Base-by-base conservation (phyloP, 2,113 vertebrate species). In the Columba janthina region DNA sequence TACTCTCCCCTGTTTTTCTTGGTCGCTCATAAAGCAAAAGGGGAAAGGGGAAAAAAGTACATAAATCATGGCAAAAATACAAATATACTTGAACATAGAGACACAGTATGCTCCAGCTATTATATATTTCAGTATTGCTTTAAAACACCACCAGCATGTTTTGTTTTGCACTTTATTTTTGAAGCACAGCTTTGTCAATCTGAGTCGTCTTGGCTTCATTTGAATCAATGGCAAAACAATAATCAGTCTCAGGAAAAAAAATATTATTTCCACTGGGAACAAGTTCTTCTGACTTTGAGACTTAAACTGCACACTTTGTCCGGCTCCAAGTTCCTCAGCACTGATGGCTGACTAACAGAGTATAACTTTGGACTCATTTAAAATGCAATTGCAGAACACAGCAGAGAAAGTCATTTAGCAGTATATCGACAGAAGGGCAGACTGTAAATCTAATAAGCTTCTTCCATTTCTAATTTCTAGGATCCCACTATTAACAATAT, bases 201-300 rank as follows among this genome's bases (percentile, higher is more conserved):
- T 90, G 76, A 90, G 70, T 66, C 40, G 64, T 93, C 72, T 95
- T 95, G 93, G 93, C 79, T 95, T 34, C n/a, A n/a, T 94, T 64
- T 86, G 65, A 93, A 88, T 84, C 65, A 84, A 76, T 83, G 70
- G 81, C 51, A 91, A 89, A 91, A 89, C 85, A 95, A 70, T 85
- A 85, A 93, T 69, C 58, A 71, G 36, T 36, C 26, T 85, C 62
- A 78, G 46, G 5, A 60, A 46, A 90, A 70, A 73, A 73, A 74
- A 62, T n/a, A 66, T 21, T 46, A 73, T 84, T 46, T 89, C 66
- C 24, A 22, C 44, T 29, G 31, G 87, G 57, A 94, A 53, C 53
- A 84, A 85, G 82, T 82, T 93, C 40, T 89, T 95, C 53, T 73
- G 28, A 71, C 32, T 89, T 89, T 84, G 67, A 85, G 90, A 64